phyloP scores from a whole-genome alignment of 2,797 vertebrate species.

The Cryptoprocta ferox region DNA sequence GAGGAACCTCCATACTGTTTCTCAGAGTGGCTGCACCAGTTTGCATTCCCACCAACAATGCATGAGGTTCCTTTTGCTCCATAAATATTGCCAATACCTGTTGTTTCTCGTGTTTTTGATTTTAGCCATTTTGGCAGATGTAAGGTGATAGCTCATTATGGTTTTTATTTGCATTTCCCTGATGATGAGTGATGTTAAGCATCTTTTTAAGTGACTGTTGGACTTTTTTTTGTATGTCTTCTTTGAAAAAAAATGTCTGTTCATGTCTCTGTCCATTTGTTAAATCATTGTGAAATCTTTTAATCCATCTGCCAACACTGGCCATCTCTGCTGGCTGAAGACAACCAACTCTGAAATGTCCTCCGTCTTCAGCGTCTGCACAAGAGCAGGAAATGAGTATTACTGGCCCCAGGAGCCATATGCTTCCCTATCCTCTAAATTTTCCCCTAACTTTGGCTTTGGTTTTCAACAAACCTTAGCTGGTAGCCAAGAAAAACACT shows the following conservation, averaged over 20 bases:
- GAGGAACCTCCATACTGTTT: neutral
- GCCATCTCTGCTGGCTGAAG: slow-evolving; percentile 14
- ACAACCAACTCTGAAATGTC: neutral
- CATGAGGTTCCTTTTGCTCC: neutral
- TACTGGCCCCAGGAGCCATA: neutral
- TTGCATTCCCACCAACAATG: neutral
- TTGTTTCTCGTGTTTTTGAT: neutral
- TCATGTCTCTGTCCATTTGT: neutral
- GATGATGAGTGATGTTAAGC: neutral
- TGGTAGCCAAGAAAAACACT: slow-evolving; percentile 81
- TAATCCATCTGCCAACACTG: neutral
- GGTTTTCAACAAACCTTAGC: slow-evolving; percentile 70
- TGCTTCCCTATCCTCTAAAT: slow-evolving; percentile 67
- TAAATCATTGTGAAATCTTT: neutral
- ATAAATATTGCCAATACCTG: neutral
- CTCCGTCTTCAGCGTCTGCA: slow-evolving; percentile 6
- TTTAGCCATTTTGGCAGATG: neutral
- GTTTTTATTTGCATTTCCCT: neutral
- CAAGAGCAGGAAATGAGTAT: slow-evolving; percentile 41
- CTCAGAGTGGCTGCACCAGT: neutral
- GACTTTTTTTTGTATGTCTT: neutral
- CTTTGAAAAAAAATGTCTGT: neutral
- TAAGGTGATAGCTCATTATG: neutral
- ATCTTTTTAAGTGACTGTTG: neutral
- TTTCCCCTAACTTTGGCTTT: slow-evolving; percentile 66